Conservation (phyloP, 2,888 invertebrate species). For the Endomychus coccineus region DNA sequence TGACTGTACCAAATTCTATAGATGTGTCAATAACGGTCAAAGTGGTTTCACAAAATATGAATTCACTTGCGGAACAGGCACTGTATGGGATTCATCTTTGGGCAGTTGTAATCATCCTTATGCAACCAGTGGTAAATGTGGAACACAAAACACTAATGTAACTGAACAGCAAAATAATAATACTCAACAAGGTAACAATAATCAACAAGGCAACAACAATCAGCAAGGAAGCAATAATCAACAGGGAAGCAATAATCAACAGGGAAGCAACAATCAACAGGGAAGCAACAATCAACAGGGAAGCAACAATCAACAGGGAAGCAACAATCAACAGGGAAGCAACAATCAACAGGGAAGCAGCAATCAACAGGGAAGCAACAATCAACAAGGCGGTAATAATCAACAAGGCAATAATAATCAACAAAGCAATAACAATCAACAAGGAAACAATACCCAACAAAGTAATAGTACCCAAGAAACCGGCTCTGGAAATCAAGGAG, state of each 20-base stretch:
- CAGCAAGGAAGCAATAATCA: no score
- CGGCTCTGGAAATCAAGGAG: slow-evolving; percentile 5
- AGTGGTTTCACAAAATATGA: slow-evolving; percentile 55
- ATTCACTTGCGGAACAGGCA: slow-evolving; percentile 62
- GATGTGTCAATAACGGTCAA: slow-evolving; percentile 59
- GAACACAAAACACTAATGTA: no score
- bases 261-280: slow-evolving; percentile 7
- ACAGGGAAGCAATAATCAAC: slow-evolving; percentile 8
- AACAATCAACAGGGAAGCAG: slow-evolving; percentile 11
- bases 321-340: slow-evolving; percentile 14
- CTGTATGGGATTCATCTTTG: slow-evolving; percentile 62
- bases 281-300: slow-evolving; percentile 8
- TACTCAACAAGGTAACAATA: no score
- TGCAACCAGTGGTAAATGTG: slow-evolving; percentile 49
- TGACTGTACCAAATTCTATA: slow-evolving; percentile 66
- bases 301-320: slow-evolving; percentile 17
- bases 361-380: slow-evolving; percentile 10
- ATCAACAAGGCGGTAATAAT: slow-evolving; percentile 7
- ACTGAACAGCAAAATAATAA: no score
- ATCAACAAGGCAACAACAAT: no score
- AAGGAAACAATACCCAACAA: slow-evolving; percentile 6
- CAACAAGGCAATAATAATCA: slow-evolving; percentile 5
- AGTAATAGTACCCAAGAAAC: slow-evolving; percentile 2
- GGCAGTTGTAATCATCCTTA: slow-evolving; percentile 58
- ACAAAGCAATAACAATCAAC: background rate